Evolutionary conservation across 2,797 vertebrate species (phyloP), one percentile per base, ranked within the genome.

Genomic region (Lemur catta): DNA sequence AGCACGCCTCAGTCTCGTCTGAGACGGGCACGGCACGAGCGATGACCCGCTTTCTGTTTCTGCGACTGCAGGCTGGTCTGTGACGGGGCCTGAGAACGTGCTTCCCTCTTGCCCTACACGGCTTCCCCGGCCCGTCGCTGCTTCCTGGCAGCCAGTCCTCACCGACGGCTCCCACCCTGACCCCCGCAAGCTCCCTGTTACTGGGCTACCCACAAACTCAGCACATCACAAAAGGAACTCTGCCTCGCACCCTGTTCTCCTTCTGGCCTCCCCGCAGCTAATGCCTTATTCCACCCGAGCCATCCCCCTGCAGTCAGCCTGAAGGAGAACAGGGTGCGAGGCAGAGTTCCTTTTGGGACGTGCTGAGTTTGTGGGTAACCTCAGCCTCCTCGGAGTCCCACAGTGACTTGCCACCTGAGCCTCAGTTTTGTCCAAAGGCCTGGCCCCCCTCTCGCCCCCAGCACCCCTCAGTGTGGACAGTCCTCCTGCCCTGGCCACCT

Each of bases 51-150:
- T 38, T 65, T 79, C 76, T 85, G 10, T 67, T 91, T 88, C 87
- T 89, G 71, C 43, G 41, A 18, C 26, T 8, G 15, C 17, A 9
- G 26, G 28, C 79, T 59, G 57, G 84, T 65, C 78, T 78, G 43
- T 55, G n/a, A 22, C 17, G 18, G 6, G 12, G 6, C 9, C n/a
- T 22, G 48, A 55, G 3, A 6, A n/a, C 0, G 2, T 0, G 5
- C 46, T 8, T 67, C 17, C 52, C 72, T 24, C 59, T 41, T 8
- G n/a, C 52, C 4, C 59, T 9, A 1, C 1, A 2, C 0, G 1
- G 38, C 41, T 33, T 30, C 22, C 57, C 57, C 14, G 18, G 92
- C 12, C 20, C 1, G 10, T 11, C 75, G 0, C 14, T 1, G 69
- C 78, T 46, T n/a, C 13, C 43, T 59, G 43, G 38, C n/a, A 22